These are phyloP conservation scores for Drosophila greeni DNA, from an alignment of 2,888 invertebrate species.

Conservation along the genomic window DNA sequence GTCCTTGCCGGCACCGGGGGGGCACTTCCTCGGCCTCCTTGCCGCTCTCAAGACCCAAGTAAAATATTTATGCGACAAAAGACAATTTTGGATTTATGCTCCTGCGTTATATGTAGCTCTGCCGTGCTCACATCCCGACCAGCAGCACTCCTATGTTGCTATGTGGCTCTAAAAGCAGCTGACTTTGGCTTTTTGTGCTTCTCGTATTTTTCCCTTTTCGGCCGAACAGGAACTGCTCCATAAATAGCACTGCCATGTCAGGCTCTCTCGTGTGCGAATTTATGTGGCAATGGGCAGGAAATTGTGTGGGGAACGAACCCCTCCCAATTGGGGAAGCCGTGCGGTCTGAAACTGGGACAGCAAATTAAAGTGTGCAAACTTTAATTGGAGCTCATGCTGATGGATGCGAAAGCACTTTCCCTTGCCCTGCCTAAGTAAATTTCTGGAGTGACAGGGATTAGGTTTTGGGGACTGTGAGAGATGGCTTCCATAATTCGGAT, in stretches of 20 bases:
- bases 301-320: slow-evolving; percentile 53
- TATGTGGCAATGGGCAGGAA: slow-evolving; percentile 65
- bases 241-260: slow-evolving; percentile 65
- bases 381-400: slow-evolving; percentile 57
- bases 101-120: slow-evolving; percentile 31
- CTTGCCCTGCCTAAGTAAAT: not conserved
- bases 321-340: slow-evolving; percentile 1
- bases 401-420: slow-evolving; percentile 26
- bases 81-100: slow-evolving; percentile 73
- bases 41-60: slow-evolving; percentile 53
- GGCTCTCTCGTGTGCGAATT: slow-evolving; percentile 59
- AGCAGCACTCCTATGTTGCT: slow-evolving; percentile 4
- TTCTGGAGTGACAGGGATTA: slow-evolving; percentile 16
- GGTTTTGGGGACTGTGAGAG: not conserved
- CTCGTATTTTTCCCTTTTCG: slow-evolving; percentile 38
- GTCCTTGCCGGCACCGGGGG: slow-evolving; percentile 22
- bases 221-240: slow-evolving; percentile 66
- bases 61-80: slow-evolving; percentile 74
- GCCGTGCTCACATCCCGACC: slow-evolving; percentile 14
- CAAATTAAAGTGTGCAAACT: slow-evolving; percentile 55
- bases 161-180: slow-evolving; percentile 49
- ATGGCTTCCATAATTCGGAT: not conserved
- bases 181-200: slow-evolving; percentile 44
- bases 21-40: not conserved
- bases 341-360: slow-evolving; percentile 55